These are phyloP conservation scores for Yponomeuta plumbellus DNA, from an alignment of 2,888 invertebrate species.

Conservation along the genomic window DNA sequence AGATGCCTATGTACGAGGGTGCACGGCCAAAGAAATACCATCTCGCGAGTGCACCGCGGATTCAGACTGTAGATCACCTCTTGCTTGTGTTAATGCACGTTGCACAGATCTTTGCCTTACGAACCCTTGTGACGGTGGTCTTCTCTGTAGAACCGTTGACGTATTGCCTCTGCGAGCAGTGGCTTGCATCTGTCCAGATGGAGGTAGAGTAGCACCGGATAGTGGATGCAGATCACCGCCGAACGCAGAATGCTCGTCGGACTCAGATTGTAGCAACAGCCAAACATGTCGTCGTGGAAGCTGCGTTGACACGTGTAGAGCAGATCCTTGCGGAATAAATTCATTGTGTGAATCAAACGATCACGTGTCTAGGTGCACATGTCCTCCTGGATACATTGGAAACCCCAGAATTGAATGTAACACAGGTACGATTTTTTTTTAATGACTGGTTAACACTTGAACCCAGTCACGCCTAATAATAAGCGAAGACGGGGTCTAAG, in stretches of 20 bases:
- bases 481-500: too few relatives aligned
- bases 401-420: conserved; percentile 88
- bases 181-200: conserved; percentile 90
- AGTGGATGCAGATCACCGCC: conserved; percentile 82
- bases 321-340: conserved; percentile 88
- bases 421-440: too few relatives aligned
- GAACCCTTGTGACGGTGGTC: conserved; percentile 84
- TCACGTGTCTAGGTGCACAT: conserved; percentile 86
- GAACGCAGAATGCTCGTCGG: conserved; percentile 80
- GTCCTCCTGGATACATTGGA: conserved; percentile 86
- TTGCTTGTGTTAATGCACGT: conserved; percentile 85
- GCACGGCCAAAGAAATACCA: conserved; percentile 35
- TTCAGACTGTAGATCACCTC: conserved; percentile 83
- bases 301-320: conserved; percentile 87
- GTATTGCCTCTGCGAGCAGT: conserved; percentile 88
- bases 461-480: too few relatives aligned
- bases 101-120: conserved; percentile 88
- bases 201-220: conserved; percentile 83
- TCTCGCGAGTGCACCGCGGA: conserved; percentile 83
- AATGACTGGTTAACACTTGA: too few relatives aligned
- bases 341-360: conserved; percentile 86
- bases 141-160: conserved; percentile 87
- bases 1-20: conserved; percentile 82
- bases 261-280: conserved; percentile 84
- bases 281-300: conserved; percentile 86